A percentile compares a stretch with the other conserved stretches of the same genome.
These are phyloP conservation scores for Channa argus DNA, from an alignment of 2,113 vertebrate species.

Conservation along the genomic window DNA sequence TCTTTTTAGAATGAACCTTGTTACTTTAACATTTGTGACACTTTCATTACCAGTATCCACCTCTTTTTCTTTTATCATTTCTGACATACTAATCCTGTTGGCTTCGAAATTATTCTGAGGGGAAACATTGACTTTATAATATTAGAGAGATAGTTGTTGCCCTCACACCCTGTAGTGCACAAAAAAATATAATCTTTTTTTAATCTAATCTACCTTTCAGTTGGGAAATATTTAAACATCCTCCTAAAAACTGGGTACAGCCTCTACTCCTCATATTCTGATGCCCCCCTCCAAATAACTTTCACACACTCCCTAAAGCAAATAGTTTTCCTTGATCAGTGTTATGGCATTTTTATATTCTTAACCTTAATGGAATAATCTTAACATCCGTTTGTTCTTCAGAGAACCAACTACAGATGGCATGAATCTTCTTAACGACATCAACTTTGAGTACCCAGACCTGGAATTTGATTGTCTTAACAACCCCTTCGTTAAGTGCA, in stretches of 20 bases:
- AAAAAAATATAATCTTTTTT: neutral
- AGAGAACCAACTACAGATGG: constrained; percentile 67
- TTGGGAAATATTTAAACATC: neutral
- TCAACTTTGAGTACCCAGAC: constrained; percentile 77
- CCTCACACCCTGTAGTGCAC: too few relatives aligned
- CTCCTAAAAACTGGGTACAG: neutral
- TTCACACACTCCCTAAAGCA: neutral
- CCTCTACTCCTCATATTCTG: neutral
- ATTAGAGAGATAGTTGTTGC: too few relatives aligned
- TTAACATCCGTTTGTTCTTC: constrained; percentile 36
- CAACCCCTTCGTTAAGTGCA: constrained; percentile 84
- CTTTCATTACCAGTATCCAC: too few relatives aligned
- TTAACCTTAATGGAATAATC: neutral
- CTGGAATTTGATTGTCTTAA: constrained; percentile 76
- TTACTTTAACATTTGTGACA: too few relatives aligned
- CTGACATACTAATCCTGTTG: too few relatives aligned
- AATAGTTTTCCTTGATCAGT: neutral
- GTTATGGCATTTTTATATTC: neutral
- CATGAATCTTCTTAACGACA: constrained; percentile 44
- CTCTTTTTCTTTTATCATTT: too few relatives aligned
- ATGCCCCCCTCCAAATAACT: neutral
- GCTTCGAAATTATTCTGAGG: too few relatives aligned
- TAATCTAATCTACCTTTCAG: neutral
- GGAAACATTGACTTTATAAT: too few relatives aligned
- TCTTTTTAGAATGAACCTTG: too few relatives aligned